phyloP scores from a whole-genome alignment of 2,113 vertebrate species.

The Ciconia stormi region DNA sequence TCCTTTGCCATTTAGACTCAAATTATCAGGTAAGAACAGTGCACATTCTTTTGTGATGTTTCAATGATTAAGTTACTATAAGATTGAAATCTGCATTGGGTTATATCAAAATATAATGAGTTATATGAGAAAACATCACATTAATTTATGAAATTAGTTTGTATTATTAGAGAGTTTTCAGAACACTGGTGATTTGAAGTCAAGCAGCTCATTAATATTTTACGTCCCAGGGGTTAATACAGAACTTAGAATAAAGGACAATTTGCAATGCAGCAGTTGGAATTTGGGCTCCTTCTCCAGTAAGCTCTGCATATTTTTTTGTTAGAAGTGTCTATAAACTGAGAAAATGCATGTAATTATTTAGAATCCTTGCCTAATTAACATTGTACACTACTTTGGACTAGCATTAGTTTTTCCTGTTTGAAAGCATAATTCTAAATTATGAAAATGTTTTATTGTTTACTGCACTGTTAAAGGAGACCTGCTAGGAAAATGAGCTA shows the following conservation, averaged over 20 bases:
- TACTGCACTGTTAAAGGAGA: background rate
- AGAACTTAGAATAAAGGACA: background rate
- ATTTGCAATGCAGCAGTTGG: background rate
- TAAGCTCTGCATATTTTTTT: background rate
- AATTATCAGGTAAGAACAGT: background rate
- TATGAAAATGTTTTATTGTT: background rate
- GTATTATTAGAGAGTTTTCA: background rate
- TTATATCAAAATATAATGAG: background rate
- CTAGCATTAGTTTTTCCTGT: background rate
- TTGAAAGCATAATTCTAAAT: constrained; percentile 16
- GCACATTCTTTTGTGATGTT: background rate
- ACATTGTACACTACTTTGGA: background rate
- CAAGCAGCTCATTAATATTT: background rate
- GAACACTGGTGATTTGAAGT: background rate
- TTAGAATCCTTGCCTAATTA: background rate
- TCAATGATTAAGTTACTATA: background rate
- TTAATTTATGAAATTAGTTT: background rate
- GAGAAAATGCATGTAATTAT: background rate
- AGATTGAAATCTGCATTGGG: background rate
- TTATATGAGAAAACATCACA: background rate
- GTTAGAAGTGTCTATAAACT: background rate
- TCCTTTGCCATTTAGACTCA: background rate
- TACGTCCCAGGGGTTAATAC: background rate
- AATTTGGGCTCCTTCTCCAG: background rate
- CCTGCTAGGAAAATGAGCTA: background rate